These are phyloP conservation scores for Zosterops japonicus DNA, from an alignment of 2,113 vertebrate species.

Conservation along the genomic window DNA sequence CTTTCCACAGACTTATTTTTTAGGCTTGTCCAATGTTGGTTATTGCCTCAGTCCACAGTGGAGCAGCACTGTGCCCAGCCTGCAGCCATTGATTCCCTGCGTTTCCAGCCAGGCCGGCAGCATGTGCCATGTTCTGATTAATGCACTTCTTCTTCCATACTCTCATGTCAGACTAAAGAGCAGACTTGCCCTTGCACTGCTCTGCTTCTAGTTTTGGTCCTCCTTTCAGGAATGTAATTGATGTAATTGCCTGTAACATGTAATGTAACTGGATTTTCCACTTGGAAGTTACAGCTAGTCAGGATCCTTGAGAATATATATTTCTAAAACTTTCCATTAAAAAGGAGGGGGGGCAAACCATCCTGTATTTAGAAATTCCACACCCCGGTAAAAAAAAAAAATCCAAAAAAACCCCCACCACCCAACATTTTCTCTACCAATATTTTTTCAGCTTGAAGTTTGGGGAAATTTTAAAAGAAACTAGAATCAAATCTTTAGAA, in stretches of 20 bases:
- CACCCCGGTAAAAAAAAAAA: background rate
- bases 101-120: background rate
- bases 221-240: background rate
- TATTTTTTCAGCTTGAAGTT: background rate
- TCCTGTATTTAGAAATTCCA: background rate
- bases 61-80: accelerated
- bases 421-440: background rate
- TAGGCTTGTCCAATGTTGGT: background rate
- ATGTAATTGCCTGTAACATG: background rate
- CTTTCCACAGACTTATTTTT: background rate
- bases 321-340: background rate
- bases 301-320: background rate
- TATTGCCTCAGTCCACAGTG: background rate
- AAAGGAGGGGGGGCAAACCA: accelerated
- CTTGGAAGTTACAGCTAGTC: background rate
- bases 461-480: background rate
- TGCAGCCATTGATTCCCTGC: background rate
- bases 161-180: background rate
- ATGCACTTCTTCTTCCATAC: background rate
- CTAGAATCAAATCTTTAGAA: background rate
- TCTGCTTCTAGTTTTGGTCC: background rate
- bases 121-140: background rate
- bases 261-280: background rate
- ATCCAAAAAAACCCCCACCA: background rate
- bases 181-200: background rate